Evolutionary conservation across 2,113 vertebrate genomes (phyloP).

Genomic region (Erinaceus europaeus): DNA sequence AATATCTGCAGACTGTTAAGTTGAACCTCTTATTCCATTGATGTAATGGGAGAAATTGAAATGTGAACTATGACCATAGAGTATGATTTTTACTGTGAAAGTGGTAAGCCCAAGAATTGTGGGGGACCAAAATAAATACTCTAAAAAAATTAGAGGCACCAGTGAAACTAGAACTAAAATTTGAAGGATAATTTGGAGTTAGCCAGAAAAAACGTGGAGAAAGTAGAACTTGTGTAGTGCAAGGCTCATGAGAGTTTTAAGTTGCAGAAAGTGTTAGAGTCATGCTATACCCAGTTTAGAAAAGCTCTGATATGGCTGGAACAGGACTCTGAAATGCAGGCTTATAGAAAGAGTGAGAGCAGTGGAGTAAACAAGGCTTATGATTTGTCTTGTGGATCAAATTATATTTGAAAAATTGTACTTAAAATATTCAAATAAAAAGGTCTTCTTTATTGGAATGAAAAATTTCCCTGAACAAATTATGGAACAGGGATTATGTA

Average conservation of each 20-base stretch:
- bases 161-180: neutral
- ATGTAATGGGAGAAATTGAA: neutral
- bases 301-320: neutral
- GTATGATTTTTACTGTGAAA: neutral
- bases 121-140: neutral
- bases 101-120: neutral
- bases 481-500: neutral
- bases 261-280: neutral
- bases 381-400: conserved; percentile 7
- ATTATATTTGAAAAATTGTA: conserved; percentile 14
- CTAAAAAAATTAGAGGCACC: neutral
- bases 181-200: neutral
- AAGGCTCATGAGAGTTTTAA: neutral
- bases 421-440: neutral
- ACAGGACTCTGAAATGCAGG: neutral
- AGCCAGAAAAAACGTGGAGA: neutral
- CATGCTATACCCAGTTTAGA: neutral
- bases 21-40: too few species aligned
- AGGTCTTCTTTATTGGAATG: neutral
- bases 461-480: neutral
- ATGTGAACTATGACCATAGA: neutral
- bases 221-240: neutral
- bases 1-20: neutral
- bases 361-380: neutral
- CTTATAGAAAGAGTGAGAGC: neutral